phyloP scores from a whole-genome alignment of 2,797 vertebrate genomes.

The Leuciscus waleckii region DNA sequence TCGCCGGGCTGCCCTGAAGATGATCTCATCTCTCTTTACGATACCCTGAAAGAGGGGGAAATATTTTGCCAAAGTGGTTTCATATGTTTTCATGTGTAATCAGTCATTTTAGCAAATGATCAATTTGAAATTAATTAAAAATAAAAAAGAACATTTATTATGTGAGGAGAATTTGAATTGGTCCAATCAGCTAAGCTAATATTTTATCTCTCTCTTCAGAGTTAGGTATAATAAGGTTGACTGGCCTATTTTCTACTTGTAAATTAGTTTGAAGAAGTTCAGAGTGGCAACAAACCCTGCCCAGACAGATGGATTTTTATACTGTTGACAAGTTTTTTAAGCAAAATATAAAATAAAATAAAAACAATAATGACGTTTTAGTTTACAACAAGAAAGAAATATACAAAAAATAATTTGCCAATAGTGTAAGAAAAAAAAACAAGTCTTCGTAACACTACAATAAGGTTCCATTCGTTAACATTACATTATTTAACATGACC shows the following conservation, averaged over 20 bases:
- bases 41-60: constrained; percentile 80
- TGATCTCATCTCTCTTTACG: constrained; percentile 88
- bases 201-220: constrained; percentile 13
- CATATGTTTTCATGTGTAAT: not conserved
- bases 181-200: constrained; percentile 11
- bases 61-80: not conserved
- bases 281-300: not conserved
- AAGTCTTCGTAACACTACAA: not conserved
- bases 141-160: not conserved
- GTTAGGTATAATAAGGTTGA: not conserved
- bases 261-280: not conserved
- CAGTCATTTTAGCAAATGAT: not conserved
- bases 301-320: no score
- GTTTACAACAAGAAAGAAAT: not conserved
- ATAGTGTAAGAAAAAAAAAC: not conserved
- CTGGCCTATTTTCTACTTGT: constrained; percentile 12
- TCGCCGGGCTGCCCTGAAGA: constrained; percentile 85
- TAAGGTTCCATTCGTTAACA: no score
- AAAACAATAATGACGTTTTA: not conserved
- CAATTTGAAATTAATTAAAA: not conserved
- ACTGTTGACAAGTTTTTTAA: no score
- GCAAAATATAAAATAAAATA: no score
- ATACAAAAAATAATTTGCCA: not conserved
- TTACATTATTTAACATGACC: no score
- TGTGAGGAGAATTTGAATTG: not conserved